Evolutionary conservation across 2,888 invertebrate genomes (phyloP).

Genomic region (Drosophila neonasuta): DNA sequence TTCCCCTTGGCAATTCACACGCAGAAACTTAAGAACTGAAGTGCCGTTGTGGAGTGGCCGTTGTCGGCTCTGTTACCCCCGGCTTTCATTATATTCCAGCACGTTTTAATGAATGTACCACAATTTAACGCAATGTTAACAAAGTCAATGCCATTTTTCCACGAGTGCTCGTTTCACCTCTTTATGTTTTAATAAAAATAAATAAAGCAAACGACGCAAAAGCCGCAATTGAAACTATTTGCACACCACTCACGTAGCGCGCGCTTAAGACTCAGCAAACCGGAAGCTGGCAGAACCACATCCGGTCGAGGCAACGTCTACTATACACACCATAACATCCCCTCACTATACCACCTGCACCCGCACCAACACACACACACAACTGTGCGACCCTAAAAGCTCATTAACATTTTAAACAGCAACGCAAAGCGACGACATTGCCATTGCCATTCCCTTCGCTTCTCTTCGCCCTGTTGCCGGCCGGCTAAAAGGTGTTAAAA

Average conservation of each 20-base stretch:
- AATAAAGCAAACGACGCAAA: slow-evolving; percentile 76
- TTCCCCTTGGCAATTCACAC: slow-evolving; percentile 24
- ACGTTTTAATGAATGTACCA: slow-evolving; percentile 67
- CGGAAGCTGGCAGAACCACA: slow-evolving; percentile 75
- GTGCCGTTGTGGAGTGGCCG: slow-evolving; percentile 19
- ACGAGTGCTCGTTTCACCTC: slow-evolving; percentile 60
- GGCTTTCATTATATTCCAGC: slow-evolving; percentile 48
- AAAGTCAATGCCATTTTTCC: slow-evolving; percentile 74
- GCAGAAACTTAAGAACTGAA: slow-evolving; percentile 24
- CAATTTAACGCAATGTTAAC: slow-evolving; percentile 78
- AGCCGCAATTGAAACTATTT: slow-evolving; percentile 79
- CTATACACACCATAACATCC: not conserved
- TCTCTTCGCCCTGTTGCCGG: slow-evolving; percentile 20
- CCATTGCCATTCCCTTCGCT: slow-evolving; percentile 20
- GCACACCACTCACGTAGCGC: slow-evolving; percentile 76
- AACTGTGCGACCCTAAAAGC: slow-evolving; percentile 67
- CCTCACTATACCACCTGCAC: too few relatives aligned
- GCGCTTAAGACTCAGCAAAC: slow-evolving; percentile 76
- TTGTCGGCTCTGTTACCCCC: slow-evolving; percentile 24
- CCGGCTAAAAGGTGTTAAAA: slow-evolving; percentile 73
- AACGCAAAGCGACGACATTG: slow-evolving; percentile 56
- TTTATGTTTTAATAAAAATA: slow-evolving; percentile 79
- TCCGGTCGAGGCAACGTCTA: slow-evolving; percentile 57
- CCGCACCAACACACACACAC: slow-evolving; percentile 16
- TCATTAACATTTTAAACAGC: slow-evolving; percentile 78